A percentile compares a stretch with the other conserved stretches of the same genome.
These are phyloP conservation scores for Dufourea novaeangliae DNA, from an alignment of 1,140 invertebrate species.

Conservation along the genomic window DNA sequence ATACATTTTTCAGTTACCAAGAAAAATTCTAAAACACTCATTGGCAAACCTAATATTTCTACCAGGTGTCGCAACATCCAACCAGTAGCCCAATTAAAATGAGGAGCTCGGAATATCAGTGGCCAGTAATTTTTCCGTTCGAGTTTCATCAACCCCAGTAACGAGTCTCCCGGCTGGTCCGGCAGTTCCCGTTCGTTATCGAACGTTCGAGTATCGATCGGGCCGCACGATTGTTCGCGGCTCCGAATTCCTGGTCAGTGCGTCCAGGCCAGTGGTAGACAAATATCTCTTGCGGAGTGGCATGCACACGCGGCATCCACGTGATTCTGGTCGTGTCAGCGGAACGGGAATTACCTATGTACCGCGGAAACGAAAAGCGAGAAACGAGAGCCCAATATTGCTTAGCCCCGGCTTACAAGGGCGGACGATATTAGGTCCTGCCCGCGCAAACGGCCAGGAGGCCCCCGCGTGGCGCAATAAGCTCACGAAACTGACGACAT, in stretches of 20 bases:
- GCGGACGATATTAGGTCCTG: conserved; percentile 42
- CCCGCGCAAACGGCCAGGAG: conserved; percentile 7
- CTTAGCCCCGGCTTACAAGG: conserved; percentile 14
- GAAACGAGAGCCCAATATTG: conserved; percentile 42
- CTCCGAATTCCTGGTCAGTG: conserved; percentile 33
- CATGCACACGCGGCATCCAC: conserved; percentile 13
- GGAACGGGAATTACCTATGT: conserved; percentile 13
- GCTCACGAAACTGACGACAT: conserved; percentile 41
- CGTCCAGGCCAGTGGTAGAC: neutral
- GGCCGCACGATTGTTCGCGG: conserved; percentile 19
- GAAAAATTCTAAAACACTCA: no score
- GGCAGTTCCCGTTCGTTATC: neutral
- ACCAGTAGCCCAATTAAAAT: neutral
- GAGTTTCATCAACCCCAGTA: neutral
- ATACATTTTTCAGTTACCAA: no score
- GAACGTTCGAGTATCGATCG: conserved; percentile 20
- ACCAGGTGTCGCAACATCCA: neutral
- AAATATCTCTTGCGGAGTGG: conserved; percentile 32
- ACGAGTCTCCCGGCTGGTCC: neutral
- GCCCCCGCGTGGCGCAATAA: conserved; percentile 37
- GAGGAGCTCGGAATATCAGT: neutral
- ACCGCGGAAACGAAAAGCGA: conserved; percentile 30
- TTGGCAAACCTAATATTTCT: neutral
- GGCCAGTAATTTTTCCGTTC: neutral
- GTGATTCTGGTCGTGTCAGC: conserved; percentile 39